Evolutionary conservation across 2,888 invertebrate genomes (phyloP), one percentile per base, ranked within the genome.

Genomic region (Polymixis flavicincta): DNA sequence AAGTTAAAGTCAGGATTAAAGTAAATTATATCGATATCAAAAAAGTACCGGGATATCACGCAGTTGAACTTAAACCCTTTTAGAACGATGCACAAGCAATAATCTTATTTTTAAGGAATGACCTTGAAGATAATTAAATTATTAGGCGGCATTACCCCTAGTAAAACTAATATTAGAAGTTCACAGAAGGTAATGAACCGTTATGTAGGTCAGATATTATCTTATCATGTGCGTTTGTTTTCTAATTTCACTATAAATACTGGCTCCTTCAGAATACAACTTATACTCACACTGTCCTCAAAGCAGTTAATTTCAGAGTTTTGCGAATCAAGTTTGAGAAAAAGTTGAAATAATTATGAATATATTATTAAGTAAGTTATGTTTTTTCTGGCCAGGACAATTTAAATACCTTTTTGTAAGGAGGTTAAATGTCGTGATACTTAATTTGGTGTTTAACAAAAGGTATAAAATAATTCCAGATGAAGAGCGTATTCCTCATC

Each of bases 171-270:
- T 7, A 9, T 57, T 28, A 57, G 17, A 28, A 57, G 17, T 14
- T 2, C n/a, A n/a, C n/a, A n/a, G 25, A 0, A 37, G 25, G 17
- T 59, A 45, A 69, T 22, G 37, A 28, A 48, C 70, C 50, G 37
- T 42, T 37, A 48, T 19, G 22, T 37, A n/a, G 42, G n/a, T 22
- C 42, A 57, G 9, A 78, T 50, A 32, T 14, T 17, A 50, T 48
- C 50, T 78, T 73, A 79, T 74, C 79, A 32, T 7, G 13, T 25
- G 2, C 2, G 0, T 32, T 22, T 25, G 22, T 22, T 54, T 68
- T 54, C 25, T 7, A 37, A n/a, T 72, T 65, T 50, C 1, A 52
- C 61, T 74, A 74, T 78, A 79, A 79, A 78, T 79, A 78, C 61
- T 19, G 57, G 8, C 1, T 67, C n/a, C 32, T 63, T 19, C 22